Conservation (phyloP, 2,888 invertebrate genomes). For the Melieria picta region DNA sequence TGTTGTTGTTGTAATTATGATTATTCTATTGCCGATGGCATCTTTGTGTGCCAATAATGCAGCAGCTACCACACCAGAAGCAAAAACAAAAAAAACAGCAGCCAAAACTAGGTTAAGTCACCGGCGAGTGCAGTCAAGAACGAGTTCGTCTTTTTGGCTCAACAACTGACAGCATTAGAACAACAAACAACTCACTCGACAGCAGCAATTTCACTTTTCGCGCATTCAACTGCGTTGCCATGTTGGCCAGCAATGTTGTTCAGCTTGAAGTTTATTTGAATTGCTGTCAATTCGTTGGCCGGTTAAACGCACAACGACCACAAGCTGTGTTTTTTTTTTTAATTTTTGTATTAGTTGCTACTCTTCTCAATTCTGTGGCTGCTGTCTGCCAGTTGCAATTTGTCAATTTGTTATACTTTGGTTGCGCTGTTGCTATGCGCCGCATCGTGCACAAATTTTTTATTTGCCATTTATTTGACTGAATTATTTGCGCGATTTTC, state of each 20-base stretch:
- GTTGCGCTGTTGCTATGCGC: slow-evolving; percentile 5
- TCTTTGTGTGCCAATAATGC: slow-evolving; percentile 12
- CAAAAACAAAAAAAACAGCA: slow-evolving; percentile 8
- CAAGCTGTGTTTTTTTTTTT: too few relatives aligned
- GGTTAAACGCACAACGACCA: not conserved
- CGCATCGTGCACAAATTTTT: slow-evolving; percentile 4
- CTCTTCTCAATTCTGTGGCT: not conserved
- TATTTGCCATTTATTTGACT: too few relatives aligned
- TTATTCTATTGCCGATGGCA: too few relatives aligned
- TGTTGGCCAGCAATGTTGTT: slow-evolving; percentile 1
- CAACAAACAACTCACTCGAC: too few relatives aligned
- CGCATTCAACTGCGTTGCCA: not conserved
- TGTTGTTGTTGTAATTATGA: too few relatives aligned
- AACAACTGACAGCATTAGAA: too few relatives aligned
- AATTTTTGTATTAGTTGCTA: too few relatives aligned
- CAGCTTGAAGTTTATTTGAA: slow-evolving; percentile 22
- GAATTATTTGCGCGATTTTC: too few relatives aligned
- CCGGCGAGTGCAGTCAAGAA: not conserved
- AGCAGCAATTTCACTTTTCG: not conserved
- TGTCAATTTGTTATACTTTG: slow-evolving; percentile 31
- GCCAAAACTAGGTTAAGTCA: slow-evolving; percentile 4
- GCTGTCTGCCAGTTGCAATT: slow-evolving; percentile 15
- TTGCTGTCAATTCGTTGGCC: slow-evolving; percentile 21
- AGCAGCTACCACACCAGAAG: too few relatives aligned
- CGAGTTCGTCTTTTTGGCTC: not conserved